These are phyloP conservation scores for Timema cristinae DNA, from an alignment of 2,888 invertebrate genomes.

Conservation along the genomic window DNA sequence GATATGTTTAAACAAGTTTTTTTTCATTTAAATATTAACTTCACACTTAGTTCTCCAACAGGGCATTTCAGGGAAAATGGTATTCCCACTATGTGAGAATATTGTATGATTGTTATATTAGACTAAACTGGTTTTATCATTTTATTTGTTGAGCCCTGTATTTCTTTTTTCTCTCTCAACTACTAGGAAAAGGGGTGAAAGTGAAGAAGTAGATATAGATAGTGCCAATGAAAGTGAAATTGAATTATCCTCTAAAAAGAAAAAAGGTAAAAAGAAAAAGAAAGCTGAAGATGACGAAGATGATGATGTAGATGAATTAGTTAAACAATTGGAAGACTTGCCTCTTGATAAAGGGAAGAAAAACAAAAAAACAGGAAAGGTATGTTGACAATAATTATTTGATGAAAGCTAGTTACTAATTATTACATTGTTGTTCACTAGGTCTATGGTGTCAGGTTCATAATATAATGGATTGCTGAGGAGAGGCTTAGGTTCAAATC, in stretches of 20 bases:
- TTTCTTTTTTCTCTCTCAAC: constrained; percentile 18
- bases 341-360: constrained; percentile 32
- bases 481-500: neutral
- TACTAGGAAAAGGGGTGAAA: constrained; percentile 48
- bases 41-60: no score
- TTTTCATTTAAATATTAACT: no score
- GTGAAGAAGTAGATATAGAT: constrained; percentile 42
- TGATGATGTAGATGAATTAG: constrained; percentile 44
- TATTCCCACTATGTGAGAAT: no score
- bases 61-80: no score
- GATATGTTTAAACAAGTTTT: no score
- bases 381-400: constrained; percentile 24
- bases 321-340: constrained; percentile 39
- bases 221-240: constrained; percentile 39
- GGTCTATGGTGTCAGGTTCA: neutral
- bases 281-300: constrained; percentile 45
- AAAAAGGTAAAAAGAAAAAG: constrained; percentile 43
- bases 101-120: no score
- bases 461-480: neutral
- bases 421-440: constrained; percentile 1
- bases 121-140: constrained; percentile 1
- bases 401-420: neutral
- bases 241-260: constrained; percentile 45
- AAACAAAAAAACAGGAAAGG: constrained; percentile 69
- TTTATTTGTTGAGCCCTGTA: constrained; percentile 4